phyloP scores from a whole-genome alignment of 2,888 invertebrate genomes.

The Apodemia duryi region DNA sequence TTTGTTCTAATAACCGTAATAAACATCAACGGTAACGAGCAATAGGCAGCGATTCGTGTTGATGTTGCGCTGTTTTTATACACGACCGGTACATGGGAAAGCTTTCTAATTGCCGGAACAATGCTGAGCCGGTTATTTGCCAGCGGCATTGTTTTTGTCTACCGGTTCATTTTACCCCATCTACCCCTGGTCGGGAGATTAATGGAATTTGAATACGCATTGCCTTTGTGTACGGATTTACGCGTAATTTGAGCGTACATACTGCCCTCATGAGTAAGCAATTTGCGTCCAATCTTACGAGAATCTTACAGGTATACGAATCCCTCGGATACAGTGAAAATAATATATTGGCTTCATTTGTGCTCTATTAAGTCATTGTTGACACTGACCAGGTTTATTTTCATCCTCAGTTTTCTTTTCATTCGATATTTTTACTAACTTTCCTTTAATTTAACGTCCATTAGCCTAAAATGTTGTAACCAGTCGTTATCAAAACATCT shows the following conservation, averaged over 20 bases:
- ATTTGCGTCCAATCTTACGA: slow-evolving; percentile 62
- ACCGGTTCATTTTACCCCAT: slow-evolving; percentile 77
- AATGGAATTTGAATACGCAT: slow-evolving; percentile 80
- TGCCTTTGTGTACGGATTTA: slow-evolving; percentile 77
- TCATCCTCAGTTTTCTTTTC: slow-evolving; percentile 39
- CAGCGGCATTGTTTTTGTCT: slow-evolving; percentile 79
- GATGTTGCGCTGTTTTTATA: slow-evolving; percentile 79
- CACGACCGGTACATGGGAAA: slow-evolving; percentile 78
- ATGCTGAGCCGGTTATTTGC: slow-evolving; percentile 79
- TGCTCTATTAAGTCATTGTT: slow-evolving; percentile 44
- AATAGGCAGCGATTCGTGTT: slow-evolving; percentile 78
- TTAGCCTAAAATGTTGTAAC: slow-evolving; percentile 17
- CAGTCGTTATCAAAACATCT: slow-evolving; percentile 27
- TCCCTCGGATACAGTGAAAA: slow-evolving; percentile 48
- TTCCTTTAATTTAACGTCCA: slow-evolving; percentile 17
- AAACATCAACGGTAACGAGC: slow-evolving; percentile 78
- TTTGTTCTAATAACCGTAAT: slow-evolving; percentile 77
- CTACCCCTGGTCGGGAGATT: slow-evolving; percentile 71
- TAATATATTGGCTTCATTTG: slow-evolving; percentile 43
- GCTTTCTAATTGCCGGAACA: slow-evolving; percentile 80
- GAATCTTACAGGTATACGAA: slow-evolving; percentile 54
- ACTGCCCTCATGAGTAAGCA: slow-evolving; percentile 71
- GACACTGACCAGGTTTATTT: slow-evolving; percentile 39
- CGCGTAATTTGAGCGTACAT: slow-evolving; percentile 73
- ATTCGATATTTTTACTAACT: slow-evolving; percentile 23